These are phyloP conservation scores for Buceros bicornis DNA, from an alignment of 2,797 vertebrate species.

Conservation along the genomic window DNA sequence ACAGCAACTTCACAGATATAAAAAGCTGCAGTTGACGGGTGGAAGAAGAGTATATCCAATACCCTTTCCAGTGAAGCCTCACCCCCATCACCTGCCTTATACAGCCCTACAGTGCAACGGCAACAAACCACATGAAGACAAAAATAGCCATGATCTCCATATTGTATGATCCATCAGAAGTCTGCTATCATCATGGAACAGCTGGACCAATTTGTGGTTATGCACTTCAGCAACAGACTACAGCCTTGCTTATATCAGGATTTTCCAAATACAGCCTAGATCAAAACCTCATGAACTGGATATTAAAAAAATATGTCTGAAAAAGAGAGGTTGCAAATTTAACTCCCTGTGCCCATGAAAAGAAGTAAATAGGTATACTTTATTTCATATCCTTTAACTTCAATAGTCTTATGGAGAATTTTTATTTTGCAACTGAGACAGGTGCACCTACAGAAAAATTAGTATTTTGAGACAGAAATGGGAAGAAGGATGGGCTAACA, in stretches of 20 bases:
- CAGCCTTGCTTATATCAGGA: conserved; percentile 54
- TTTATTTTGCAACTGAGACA: not conserved
- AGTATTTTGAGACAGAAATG: not conserved
- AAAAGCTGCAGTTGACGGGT: not conserved
- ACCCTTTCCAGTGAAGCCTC: not conserved
- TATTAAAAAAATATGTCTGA: conserved; percentile 29
- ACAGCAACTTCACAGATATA: not conserved
- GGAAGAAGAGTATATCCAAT: not conserved
- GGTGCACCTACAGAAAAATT: not conserved
- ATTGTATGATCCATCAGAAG: conserved; percentile 56
- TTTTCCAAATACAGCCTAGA: conserved; percentile 58
- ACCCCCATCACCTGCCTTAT: not conserved
- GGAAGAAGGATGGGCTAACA: not conserved
- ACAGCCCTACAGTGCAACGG: not conserved
- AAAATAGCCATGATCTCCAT: conserved; percentile 65
- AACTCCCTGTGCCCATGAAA: not conserved
- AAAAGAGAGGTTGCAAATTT: conserved; percentile 37
- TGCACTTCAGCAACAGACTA: conserved; percentile 54
- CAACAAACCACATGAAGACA: conserved; percentile 47
- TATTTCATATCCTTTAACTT: not conserved
- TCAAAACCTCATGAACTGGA: conserved; percentile 29
- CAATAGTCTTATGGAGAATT: not conserved
- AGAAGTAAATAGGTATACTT: conserved; percentile 24
- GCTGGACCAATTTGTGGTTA: conserved; percentile 68
- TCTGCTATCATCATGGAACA: conserved; percentile 65